phyloP scores from a whole-genome alignment of 1,140 invertebrate species.

The Drosophila sucinea region DNA sequence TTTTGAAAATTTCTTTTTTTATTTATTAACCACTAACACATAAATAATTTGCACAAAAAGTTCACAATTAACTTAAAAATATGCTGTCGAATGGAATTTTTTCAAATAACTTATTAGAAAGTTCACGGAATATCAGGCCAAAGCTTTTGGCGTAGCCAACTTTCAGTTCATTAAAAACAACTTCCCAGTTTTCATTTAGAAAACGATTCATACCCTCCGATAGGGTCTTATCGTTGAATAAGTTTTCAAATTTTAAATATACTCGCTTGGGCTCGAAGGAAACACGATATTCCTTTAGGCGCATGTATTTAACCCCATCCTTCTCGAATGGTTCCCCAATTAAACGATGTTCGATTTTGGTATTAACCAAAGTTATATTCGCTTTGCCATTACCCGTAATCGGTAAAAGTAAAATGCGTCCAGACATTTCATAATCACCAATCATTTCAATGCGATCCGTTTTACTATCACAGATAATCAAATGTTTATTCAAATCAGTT shows the following conservation, averaged over 20 bases:
- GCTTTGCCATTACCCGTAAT: slow-evolving; percentile 88
- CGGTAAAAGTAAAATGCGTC: slow-evolving; percentile 88
- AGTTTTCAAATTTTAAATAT: slow-evolving; percentile 85
- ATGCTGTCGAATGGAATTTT: slow-evolving; percentile 86
- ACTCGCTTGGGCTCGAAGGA: slow-evolving; percentile 85
- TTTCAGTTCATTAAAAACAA: slow-evolving; percentile 87
- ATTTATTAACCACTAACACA: slow-evolving; percentile 61
- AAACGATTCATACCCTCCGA: slow-evolving; percentile 86
- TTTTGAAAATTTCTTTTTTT: slow-evolving; percentile 32
- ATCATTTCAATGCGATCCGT: slow-evolving; percentile 85
- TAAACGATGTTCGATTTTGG: slow-evolving; percentile 85
- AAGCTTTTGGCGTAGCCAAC: slow-evolving; percentile 86
- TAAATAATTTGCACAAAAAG: slow-evolving; percentile 45
- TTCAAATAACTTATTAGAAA: slow-evolving; percentile 86
- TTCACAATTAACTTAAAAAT: slow-evolving; percentile 83
- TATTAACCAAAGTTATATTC: slow-evolving; percentile 87
- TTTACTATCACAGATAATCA: slow-evolving; percentile 83
- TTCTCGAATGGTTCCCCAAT: slow-evolving; percentile 85
- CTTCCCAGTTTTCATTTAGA: slow-evolving; percentile 87
- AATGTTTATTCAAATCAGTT: slow-evolving; percentile 83
- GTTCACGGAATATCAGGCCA: slow-evolving; percentile 85
- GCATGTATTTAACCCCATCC: slow-evolving; percentile 86
- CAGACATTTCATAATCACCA: slow-evolving; percentile 88
- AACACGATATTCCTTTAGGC: slow-evolving; percentile 85
- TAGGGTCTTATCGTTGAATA: slow-evolving; percentile 86